Evolutionary conservation across 2,113 vertebrate genomes (phyloP).

Genomic region (Dendrocopos noguchii): DNA sequence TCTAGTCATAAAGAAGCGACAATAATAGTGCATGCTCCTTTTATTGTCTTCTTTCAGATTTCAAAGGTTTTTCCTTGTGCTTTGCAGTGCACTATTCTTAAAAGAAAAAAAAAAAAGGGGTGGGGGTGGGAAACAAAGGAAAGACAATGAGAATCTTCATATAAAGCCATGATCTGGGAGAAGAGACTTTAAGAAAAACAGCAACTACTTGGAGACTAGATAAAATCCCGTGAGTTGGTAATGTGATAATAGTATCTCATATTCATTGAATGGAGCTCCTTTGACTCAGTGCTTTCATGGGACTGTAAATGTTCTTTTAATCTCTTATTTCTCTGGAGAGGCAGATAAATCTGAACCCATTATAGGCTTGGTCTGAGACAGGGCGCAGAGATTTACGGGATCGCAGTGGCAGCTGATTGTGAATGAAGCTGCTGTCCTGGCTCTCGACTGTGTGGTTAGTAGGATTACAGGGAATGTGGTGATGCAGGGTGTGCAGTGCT

Average conservation of each 20-base stretch:
- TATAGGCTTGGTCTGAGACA: not conserved
- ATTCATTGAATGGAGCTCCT: not conserved
- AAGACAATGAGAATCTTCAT: not conserved
- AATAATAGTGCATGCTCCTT: not conserved
- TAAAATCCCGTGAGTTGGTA: constrained; percentile 27
- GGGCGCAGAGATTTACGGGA: not conserved
- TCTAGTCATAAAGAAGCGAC: not conserved
- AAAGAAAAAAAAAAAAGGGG: accelerated
- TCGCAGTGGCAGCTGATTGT: not conserved
- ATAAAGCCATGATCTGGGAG: not conserved
- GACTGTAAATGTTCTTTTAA: constrained; percentile 50
- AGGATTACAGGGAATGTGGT: not conserved
- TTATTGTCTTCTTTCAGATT: not conserved
- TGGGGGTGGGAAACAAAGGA: no score
- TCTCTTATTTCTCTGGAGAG: constrained; percentile 41
- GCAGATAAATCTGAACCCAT: constrained; percentile 44
- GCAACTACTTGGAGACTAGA: not conserved
- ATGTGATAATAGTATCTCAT: constrained; percentile 34
- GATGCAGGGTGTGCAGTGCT: accelerated
- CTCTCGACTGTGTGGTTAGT: accelerated
- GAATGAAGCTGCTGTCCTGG: not conserved
- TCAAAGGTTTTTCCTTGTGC: not conserved
- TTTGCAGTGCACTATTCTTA: not conserved
- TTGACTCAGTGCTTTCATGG: constrained; percentile 15
- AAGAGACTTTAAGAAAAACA: not conserved